Percentiles rank a stretch among this genome's conserved stretches.
Evolutionary conservation across 1,140 invertebrate genomes (phyloP).

Genomic region (Subanguina moxae): DNA sequence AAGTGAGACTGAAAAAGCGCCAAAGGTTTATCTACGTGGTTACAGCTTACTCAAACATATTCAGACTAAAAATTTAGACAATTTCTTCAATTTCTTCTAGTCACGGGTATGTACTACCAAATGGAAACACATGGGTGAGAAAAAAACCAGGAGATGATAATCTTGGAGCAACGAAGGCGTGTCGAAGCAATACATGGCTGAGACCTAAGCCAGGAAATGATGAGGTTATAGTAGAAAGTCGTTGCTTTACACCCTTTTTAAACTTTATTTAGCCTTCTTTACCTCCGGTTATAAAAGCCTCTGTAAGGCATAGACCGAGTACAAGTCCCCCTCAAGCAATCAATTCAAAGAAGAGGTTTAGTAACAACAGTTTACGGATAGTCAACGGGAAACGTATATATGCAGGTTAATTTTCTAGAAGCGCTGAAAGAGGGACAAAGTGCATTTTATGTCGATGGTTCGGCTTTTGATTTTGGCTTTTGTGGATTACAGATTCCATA

Average conservation of each 20-base stretch:
- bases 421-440: no score
- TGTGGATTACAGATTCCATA: no score
- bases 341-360: constrained; percentile 11
- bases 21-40: neutral
- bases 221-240: no score
- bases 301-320: no score
- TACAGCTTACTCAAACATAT: neutral
- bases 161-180: neutral
- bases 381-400: constrained; percentile 39
- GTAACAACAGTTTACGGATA: constrained; percentile 25
- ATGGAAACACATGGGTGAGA: constrained; percentile 29
- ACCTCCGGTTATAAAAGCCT: no score
- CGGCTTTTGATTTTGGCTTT: no score
- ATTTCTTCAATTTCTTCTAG: neutral
- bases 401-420: constrained; percentile 7
- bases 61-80: neutral
- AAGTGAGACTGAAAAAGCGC: neutral
- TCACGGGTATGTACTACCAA: constrained; percentile 21
- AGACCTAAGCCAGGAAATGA: neutral
- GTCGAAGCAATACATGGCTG: neutral
- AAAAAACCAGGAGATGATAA: constrained; percentile 17
- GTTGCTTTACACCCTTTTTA: no score
- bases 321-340: neutral
- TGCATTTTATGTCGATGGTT: no score
- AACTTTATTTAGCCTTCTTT: no score